Evolutionary conservation across 2,888 invertebrate genomes (phyloP).

Genomic region (Liodrosophila aerea): DNA sequence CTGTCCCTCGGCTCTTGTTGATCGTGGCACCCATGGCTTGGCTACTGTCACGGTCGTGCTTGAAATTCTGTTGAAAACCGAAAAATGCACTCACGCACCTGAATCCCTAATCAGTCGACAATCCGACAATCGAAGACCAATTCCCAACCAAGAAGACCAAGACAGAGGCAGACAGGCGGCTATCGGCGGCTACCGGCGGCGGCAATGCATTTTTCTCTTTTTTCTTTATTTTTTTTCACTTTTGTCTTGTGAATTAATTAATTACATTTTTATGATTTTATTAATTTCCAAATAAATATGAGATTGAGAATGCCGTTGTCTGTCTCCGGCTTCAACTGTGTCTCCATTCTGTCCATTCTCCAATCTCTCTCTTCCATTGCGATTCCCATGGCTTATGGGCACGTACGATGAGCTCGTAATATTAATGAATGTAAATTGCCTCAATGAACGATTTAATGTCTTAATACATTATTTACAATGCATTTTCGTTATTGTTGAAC

Average conservation of each 20-base stretch:
- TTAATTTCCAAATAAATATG: conserved; percentile 70
- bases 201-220: conserved; percentile 59
- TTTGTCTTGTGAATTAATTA: conserved; percentile 67
- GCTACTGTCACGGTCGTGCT: conserved; percentile 44
- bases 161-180: conserved; percentile 41
- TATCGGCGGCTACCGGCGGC: conserved; percentile 49
- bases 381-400: conserved; percentile 80
- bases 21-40: conserved; percentile 49
- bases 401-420: conserved; percentile 74
- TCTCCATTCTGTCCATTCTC: conserved; percentile 14
- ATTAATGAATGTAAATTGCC: conserved; percentile 78
- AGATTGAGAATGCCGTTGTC: conserved; percentile 29
- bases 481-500: conserved; percentile 48
- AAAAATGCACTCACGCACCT: conserved; percentile 76
- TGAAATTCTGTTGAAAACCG: conserved; percentile 70
- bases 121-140: conserved; percentile 22
- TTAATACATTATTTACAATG: conserved; percentile 74
- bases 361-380: conserved; percentile 37
- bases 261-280: conserved; percentile 75
- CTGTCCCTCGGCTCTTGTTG: neutral
- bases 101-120: conserved; percentile 70
- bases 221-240: conserved; percentile 26
- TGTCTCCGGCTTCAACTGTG: conserved; percentile 2
- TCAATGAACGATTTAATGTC: conserved; percentile 80
- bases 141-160: conserved; percentile 14